Evolutionary conservation across 2,888 invertebrate genomes (phyloP).

Genomic region (Thera britannica): DNA sequence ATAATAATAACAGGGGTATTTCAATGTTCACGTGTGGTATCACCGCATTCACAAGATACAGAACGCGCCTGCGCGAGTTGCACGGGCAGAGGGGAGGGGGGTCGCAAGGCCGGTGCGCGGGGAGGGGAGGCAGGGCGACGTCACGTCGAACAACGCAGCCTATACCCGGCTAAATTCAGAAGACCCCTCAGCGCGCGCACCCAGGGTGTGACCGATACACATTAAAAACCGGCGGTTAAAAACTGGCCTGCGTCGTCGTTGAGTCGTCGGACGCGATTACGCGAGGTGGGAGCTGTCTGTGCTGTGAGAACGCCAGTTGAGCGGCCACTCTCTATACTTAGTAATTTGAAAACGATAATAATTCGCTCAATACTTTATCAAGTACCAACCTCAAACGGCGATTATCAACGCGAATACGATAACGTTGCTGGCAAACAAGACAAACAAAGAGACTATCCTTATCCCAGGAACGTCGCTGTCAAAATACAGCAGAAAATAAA

Average conservation of each 20-base stretch:
- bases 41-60: slow-evolving; percentile 69
- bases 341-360: slow-evolving; percentile 54
- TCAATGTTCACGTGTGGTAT: slow-evolving; percentile 60
- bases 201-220: slow-evolving; percentile 37
- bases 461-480: slow-evolving; percentile 62
- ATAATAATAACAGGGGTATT: slow-evolving; percentile 44
- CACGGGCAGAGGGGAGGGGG: slow-evolving; percentile 68
- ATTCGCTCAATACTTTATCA: slow-evolving; percentile 54
- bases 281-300: slow-evolving; percentile 74
- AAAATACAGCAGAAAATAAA: slow-evolving; percentile 81
- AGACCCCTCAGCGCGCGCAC: slow-evolving; percentile 44
- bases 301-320: slow-evolving; percentile 65
- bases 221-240: slow-evolving; percentile 56
- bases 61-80: slow-evolving; percentile 77
- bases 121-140: slow-evolving; percentile 73
- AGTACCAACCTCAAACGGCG: slow-evolving; percentile 46
- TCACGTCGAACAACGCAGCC: slow-evolving; percentile 81
- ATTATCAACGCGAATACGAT: slow-evolving; percentile 22
- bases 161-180: slow-evolving; percentile 67
- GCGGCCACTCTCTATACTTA: slow-evolving; percentile 60
- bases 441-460: slow-evolving; percentile 41
- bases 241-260: slow-evolving; percentile 78
- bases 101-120: slow-evolving; percentile 78
- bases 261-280: slow-evolving; percentile 80
- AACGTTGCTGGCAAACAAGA: slow-evolving; percentile 44